Base-by-base conservation (phyloP, 2,797 vertebrate genomes). In the Nothura maculosa region DNA sequence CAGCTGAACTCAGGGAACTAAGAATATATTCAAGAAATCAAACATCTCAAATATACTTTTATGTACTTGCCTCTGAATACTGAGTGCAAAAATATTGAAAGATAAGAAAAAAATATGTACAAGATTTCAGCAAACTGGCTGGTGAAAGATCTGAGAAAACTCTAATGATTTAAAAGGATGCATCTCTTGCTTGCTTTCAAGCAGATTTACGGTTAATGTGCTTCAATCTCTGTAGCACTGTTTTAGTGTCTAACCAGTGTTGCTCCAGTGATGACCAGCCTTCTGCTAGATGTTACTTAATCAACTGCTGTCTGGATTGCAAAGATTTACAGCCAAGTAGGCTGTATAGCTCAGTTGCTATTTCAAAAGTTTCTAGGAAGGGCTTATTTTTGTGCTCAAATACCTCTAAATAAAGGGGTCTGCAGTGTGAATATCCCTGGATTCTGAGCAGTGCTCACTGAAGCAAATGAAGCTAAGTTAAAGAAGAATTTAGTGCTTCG, bases 401-500 rank as follows among this genome's bases (percentile, higher is more conserved):
- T 96, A 95, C 85, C 73, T 96, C 85, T 13, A 90, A 93, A 97
- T 96, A 97, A 98, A 91, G 63, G 90, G 50, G 91, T 93, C 92
- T 79, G 32, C 43, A 79, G 75, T 79, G 91, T 94, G 96, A 97
- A 96, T 95, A 95, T 95, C 87, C 69, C 79, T 55, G 93, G 62
- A 96, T 94, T 93, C 81, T 74, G 88, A 93, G 97, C 90, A 94
- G 94, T 85, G 96, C 66, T 97, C 96, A 97, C 8, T 95, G 95
- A 97, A 95, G 97, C 97, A 97, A 89, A 98, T 68, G 94, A 97
- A 97, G 97, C 94, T 87, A 96, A 94, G 91, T 96, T 97, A 97
- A 97, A 97, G 96, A 79, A 96, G 94, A 96, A 96, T 97, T 97
- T 97, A 97, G 94, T 88, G 91, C 87, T 91, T 93, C 96, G 96